Evolutionary conservation across 2,888 invertebrate genomes (phyloP).

Genomic region (Dorcus hopei): DNA sequence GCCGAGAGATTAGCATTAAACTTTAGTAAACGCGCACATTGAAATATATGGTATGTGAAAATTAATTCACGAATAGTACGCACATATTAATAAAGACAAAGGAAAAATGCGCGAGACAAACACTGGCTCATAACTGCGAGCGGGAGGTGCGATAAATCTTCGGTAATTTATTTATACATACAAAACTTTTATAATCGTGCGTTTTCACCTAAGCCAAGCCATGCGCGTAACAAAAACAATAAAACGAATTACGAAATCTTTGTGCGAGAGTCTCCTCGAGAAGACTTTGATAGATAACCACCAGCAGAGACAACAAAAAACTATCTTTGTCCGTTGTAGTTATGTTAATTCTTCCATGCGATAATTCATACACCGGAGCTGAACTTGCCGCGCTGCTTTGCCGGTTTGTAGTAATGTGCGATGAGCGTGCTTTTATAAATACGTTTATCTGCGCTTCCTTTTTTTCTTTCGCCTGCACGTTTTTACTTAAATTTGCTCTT

Average conservation of each 20-base stretch:
- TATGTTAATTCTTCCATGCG: conserved; percentile 38
- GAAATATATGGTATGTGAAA: conserved; percentile 10
- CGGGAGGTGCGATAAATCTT: conserved; percentile 29
- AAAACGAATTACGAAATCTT: conserved; percentile 23
- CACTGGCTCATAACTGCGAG: conserved; percentile 43
- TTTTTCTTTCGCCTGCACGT: not conserved
- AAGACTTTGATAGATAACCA: conserved; percentile 44
- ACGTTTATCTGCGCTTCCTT: conserved; percentile 3
- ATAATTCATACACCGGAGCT: conserved; percentile 19
- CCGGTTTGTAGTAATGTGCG: conserved; percentile 11
- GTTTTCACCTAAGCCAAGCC: conserved; percentile 24
- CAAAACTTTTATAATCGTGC: conserved; percentile 27
- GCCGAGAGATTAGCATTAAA: too few species aligned
- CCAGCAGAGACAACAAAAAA: conserved; percentile 40
- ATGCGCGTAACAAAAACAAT: conserved; percentile 26
- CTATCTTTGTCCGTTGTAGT: conserved; percentile 40
- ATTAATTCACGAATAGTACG: conserved; percentile 17
- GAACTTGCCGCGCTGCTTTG: conserved; percentile 10
- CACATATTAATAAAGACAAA: conserved; percentile 33
- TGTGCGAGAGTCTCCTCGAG: conserved; percentile 14
- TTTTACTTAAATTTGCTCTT: too few species aligned
- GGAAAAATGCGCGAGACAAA: conserved; percentile 31
- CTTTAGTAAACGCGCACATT: not conserved
- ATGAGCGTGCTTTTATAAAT: conserved; percentile 6
- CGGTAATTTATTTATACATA: conserved; percentile 26